Evolutionary conservation across 1,140 invertebrate species (phyloP), one percentile per base, ranked within the genome.

Genomic region (Euura lappo): DNA sequence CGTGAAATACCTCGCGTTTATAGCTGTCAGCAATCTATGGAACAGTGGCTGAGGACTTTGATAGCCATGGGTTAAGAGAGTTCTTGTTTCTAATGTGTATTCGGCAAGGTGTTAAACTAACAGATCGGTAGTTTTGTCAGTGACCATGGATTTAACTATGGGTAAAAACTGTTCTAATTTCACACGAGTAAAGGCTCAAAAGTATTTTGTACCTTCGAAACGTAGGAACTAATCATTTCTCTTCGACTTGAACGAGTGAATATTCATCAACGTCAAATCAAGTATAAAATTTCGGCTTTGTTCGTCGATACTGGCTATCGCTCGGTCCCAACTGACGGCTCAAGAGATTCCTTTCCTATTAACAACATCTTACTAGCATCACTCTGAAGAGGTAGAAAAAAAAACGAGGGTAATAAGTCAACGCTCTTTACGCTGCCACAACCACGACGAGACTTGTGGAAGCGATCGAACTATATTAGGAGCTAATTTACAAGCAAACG

Each of bases 341-440:
- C 74, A 76, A 80, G 80, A 80, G 79, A 66, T 74, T 80, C 79
- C 74, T 79, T 79, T 72, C 76, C 75, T 74, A 75, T 79, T 80
- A 80, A 80, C 80, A 80, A 80, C 74, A 73, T 80, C 79, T 80
- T 80, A 80, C 80, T 80, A 80, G 76, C 74, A 71, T 68, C 45
- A 65, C 13, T 45, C 65, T 72, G 72, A 74, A 75, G 79, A 80
- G 77, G 72, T 51, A 70, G 77, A 60, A 72, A 28, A 28, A 80
- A 75, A 51, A 72, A 80, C 80, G 74, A 76, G 69, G 65, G 71
- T 78, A 79, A 80, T 79, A 76, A 78, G 65, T 71, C 70, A 74
- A 74, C 77, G 75, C 73, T 73, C 77, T 75, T 77, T 60, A 28
- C 13, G 3, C 51, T n/a, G 13, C 8, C 51, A n/a, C 13, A 60